Evolutionary conservation across 30 jellyfish, hydroid and myxozoan genomes (phyloP), one percentile per base, ranked within the genome.

Genomic region (Rhopilema esculentum): DNA sequence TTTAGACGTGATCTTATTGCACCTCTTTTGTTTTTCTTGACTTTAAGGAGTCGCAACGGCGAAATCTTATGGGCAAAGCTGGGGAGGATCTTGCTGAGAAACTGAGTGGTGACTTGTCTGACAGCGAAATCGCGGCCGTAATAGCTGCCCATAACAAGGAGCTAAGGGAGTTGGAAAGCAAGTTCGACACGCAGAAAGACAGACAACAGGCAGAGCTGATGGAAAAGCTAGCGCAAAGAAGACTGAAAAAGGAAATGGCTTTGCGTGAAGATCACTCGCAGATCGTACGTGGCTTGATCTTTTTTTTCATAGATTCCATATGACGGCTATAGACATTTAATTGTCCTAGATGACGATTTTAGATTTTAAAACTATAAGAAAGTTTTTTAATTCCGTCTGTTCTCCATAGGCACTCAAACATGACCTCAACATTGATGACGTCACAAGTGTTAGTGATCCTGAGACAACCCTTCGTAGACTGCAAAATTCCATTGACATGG

Each of bases 71-170:
- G 95, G 66, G 66, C 64, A 66, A 79, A 26, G 80, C 92, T 61
- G 97, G 91, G 27, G 97, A 72, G 69, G 79, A 91, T 8, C 74
- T 95, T 8, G 97, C 97, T 19, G 95, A 87, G 25, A 77, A 86
- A 81, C 88, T 95, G 69, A 31, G 92, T 0, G 97, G 97, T 20
- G 99, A 72, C 24, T 52, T 90, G 82, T 69, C 94, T 4, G 89
- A 80, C 21, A 86, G 64, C 27, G 99, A 95, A 26, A 90, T 86
- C 72, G 73, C 74, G 66, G 74, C 82, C 49, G 83, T 95, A 27
- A 77, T 95, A 20, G 98, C 86, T 61, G 71, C 83, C 9, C 97
- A 89, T 69, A 85, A 80, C 77, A 75, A 74, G 49, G 77, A 81
- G 48, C 29, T 95, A 49, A 89, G 78, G 15, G 91, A 85, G 7